Percentiles rank a stretch among this genome's conserved stretches.
phyloP scores from a whole-genome alignment of 2,797 vertebrate species.

The Selene dorsalis region DNA sequence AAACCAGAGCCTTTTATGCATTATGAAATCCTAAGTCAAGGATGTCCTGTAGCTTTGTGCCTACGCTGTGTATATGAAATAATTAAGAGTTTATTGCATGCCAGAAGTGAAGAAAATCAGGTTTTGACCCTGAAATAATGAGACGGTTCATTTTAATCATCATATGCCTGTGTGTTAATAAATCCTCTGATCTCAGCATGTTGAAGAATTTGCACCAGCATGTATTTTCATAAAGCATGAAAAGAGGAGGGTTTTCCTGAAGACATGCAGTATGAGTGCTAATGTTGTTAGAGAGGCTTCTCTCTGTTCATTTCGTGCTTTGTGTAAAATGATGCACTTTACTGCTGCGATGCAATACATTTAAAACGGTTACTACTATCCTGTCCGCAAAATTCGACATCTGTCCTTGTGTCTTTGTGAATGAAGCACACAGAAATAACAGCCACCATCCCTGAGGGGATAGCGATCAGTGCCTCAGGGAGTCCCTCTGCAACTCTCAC shows the following conservation, averaged over 20 bases:
- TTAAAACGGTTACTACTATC: background rate
- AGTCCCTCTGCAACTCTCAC: background rate
- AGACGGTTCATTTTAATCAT: conserved; percentile 17
- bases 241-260: background rate
- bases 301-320: background rate
- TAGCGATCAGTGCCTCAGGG: background rate
- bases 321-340: background rate
- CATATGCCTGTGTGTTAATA: background rate
- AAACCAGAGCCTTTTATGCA: background rate
- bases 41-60: background rate
- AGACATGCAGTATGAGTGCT: background rate
- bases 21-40: background rate
- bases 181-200: conserved; percentile 24
- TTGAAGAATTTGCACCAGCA: conserved; percentile 7
- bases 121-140: conserved; percentile 19
- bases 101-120: background rate
- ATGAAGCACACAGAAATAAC: background rate
- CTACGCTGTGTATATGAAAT: background rate
- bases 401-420: conserved; percentile 17
- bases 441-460: background rate
- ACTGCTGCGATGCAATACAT: background rate
- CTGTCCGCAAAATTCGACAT: background rate
- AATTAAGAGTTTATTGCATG: background rate
- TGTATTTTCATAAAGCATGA: conserved; percentile 5
- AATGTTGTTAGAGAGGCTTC: background rate